Conservation (phyloP, 2,888 invertebrate genomes). For the Tachina grossa region DNA sequence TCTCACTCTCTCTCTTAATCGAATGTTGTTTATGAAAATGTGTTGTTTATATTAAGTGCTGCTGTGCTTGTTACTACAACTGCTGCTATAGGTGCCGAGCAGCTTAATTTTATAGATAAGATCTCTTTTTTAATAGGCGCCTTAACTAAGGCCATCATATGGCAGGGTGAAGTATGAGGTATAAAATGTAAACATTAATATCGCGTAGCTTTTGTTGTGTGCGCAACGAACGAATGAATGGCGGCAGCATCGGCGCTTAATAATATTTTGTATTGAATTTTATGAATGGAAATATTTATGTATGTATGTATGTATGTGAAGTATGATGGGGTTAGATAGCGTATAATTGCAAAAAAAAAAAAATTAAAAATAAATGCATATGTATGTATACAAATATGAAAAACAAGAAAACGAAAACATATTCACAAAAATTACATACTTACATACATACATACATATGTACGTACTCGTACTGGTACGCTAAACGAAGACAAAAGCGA, state of each 20-base stretch:
- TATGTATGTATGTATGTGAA: slow-evolving; percentile 61
- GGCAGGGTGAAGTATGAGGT: slow-evolving; percentile 16
- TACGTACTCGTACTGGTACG: not conserved
- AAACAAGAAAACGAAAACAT: slow-evolving; percentile 57
- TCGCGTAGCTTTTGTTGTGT: slow-evolving; percentile 53
- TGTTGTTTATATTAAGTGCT: slow-evolving; percentile 49
- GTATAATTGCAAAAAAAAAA: slow-evolving; percentile 67
- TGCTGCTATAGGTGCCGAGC: slow-evolving; percentile 30
- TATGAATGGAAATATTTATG: slow-evolving; percentile 68
- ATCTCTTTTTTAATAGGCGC: slow-evolving; percentile 51
- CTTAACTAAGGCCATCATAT: not conserved
- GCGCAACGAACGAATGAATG: slow-evolving; percentile 11
- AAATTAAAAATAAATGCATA: not conserved
- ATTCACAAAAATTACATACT: not conserved
- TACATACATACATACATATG: not conserved
- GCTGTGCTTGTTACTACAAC: slow-evolving; percentile 45
- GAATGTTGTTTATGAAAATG: slow-evolving; percentile 50
- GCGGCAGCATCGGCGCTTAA: slow-evolving; percentile 66
- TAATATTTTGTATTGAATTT: slow-evolving; percentile 69
- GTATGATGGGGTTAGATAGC: slow-evolving; percentile 71
- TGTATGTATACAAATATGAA: slow-evolving; percentile 11
- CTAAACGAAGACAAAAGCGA: slow-evolving; percentile 31
- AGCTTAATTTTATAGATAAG: slow-evolving; percentile 60
- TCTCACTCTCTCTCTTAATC: slow-evolving; percentile 5
- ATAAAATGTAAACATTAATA: slow-evolving; percentile 68